phyloP scores from a whole-genome alignment of 2,797 vertebrate genomes.

The Gymnothorax reevesii region DNA sequence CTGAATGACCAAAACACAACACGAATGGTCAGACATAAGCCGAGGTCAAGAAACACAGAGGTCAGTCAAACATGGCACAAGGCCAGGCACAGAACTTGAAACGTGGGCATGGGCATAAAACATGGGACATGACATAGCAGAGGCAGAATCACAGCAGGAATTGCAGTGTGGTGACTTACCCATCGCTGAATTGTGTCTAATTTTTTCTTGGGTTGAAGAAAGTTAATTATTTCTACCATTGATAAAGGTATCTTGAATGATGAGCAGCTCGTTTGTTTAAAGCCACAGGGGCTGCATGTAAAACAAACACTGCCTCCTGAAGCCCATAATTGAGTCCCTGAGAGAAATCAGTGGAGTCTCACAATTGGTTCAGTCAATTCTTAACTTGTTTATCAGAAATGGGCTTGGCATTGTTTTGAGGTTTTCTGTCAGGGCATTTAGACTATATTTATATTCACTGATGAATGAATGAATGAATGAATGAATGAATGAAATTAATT shows the following conservation, averaged over 20 bases:
- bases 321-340: constrained; percentile 8
- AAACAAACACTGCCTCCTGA: neutral
- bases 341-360: constrained; percentile 5
- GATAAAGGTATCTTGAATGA: neutral
- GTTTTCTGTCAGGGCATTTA: neutral
- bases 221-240: neutral
- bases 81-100: too few relatives aligned
- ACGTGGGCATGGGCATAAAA: too few relatives aligned
- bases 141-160: too few relatives aligned
- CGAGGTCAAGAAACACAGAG: too few relatives aligned
- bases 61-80: too few relatives aligned
- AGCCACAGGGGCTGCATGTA: neutral
- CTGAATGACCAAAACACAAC: too few relatives aligned
- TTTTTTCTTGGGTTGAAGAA: neutral
- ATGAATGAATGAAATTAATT: too few relatives aligned
- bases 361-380: constrained; percentile 4
- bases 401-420: neutral
- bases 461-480: too few relatives aligned
- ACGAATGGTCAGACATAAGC: too few relatives aligned
- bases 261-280: neutral
- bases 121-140: too few relatives aligned
- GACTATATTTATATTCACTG: neutral
- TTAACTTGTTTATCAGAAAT: neutral
- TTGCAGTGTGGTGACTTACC: neutral
- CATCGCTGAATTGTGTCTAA: neutral